Base-by-base conservation (phyloP, 1,140 invertebrate genomes). In the Drosophila lini region DNA sequence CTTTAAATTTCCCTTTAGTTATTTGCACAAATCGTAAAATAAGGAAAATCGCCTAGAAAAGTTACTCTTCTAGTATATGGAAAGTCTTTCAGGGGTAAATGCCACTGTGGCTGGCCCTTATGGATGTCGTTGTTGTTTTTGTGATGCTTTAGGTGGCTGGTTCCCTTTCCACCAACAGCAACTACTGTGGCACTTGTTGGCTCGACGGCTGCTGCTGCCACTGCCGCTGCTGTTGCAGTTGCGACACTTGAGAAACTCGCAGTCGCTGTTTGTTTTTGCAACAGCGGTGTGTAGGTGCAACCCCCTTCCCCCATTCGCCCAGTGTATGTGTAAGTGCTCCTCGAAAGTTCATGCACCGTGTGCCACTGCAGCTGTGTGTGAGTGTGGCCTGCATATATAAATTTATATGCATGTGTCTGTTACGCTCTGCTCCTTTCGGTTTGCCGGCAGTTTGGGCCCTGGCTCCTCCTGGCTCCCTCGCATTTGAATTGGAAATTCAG, bases 341-440 rank as follows among this genome's bases (percentile, higher is more conserved):
- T 90, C 64, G 68, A 90, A 85, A 90, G 86, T 90, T 90, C 86
- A 90, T 90, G 86, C 81, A 90, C 86, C 81, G 85, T 84, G 44
- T 50, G 69, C 36, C 74, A 60, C 47, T 76, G 70, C 42, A 40
- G 31, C 62, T 53, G 40, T 74, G 42, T 31, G 36, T 28, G 58
- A 32, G 38, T 36, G n/a, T 61, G 28, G 31, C 10, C 47, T 53
- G 60, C 56, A 75, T 71, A 53, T 80, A 73, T 68, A 84, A 55
- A 77, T 81, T 67, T 70, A 81, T 76, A 81, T 76, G 78, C 77
- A 74, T 62, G 76, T 75, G 82, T 81, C 58, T 85, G 78, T 74
- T 79, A 58, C 62, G 48, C 59, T 82, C 69, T 62, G 74, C 67
- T 77, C 68, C 75, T 52, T 57, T 69, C 65, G 65, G 45, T 47